Conservation (phyloP, 2,113 vertebrate species). For the Podarcis raffonei region DNA sequence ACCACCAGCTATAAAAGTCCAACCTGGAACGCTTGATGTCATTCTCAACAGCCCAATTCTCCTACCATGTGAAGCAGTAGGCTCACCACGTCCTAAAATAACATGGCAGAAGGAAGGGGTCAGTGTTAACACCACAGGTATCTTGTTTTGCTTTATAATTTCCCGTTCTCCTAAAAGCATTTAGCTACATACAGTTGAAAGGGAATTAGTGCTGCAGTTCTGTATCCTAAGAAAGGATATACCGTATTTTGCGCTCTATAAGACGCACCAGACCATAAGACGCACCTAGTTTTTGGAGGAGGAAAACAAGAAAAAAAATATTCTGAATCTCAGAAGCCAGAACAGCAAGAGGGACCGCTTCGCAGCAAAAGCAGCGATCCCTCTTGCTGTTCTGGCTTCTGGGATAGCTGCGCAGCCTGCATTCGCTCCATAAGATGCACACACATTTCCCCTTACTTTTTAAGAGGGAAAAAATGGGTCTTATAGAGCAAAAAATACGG, state of each 20-base stretch:
- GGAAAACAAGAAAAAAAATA: too few species aligned
- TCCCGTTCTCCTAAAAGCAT: background rate
- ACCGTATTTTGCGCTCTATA: background rate
- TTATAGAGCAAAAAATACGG: too few species aligned
- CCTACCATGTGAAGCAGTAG: conserved; percentile 87
- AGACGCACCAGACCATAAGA: too few species aligned
- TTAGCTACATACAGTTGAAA: background rate
- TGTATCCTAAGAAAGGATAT: background rate
- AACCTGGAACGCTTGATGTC: conserved; percentile 84
- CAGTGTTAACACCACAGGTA: conserved; percentile 85
- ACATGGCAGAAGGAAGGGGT: conserved; percentile 98
- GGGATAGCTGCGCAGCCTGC: too few species aligned
- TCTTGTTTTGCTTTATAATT: background rate
- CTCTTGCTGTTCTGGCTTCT: too few species aligned
- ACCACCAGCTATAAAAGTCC: conserved; percentile 84
- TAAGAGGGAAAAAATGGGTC: too few species aligned
- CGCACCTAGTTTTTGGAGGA: too few species aligned
- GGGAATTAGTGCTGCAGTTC: background rate
- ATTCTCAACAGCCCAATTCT: conserved; percentile 86
- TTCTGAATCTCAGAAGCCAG: too few species aligned
- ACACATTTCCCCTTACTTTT: too few species aligned
- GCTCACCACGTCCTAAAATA: conserved; percentile 87
- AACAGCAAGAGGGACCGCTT: too few species aligned
- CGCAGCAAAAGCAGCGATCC: too few species aligned
- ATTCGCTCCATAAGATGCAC: too few species aligned